phyloP scores from a whole-genome alignment of 2,888 invertebrate genomes.

The Plagodis dolabraria region DNA sequence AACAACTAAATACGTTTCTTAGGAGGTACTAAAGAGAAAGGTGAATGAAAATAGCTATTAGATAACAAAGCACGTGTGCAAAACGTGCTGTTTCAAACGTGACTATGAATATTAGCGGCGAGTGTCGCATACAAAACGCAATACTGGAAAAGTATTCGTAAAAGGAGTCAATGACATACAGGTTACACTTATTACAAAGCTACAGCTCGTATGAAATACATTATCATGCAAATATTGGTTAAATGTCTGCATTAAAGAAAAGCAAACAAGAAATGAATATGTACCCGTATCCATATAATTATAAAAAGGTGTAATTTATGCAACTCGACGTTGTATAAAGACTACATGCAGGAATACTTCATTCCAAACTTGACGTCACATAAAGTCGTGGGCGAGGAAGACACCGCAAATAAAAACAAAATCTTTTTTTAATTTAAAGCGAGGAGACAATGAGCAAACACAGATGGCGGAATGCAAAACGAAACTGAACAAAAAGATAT shows the following conservation, averaged over 20 bases:
- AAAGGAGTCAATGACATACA: conserved; percentile 43
- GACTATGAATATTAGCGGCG: conserved; percentile 43
- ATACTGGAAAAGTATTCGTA: conserved; percentile 17
- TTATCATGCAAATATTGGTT: conserved; percentile 43
- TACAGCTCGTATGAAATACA: conserved; percentile 30
- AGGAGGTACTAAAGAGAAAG: conserved; percentile 31
- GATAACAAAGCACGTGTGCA: conserved; percentile 53
- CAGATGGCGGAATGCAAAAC: conserved; percentile 82
- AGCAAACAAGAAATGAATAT: conserved; percentile 37
- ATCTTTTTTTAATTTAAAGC: conserved; percentile 77
- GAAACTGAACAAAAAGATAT: conserved; percentile 64
- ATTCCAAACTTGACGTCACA: conserved; percentile 81
- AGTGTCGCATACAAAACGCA: conserved; percentile 29
- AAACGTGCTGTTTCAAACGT: conserved; percentile 52
- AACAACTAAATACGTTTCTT: conserved; percentile 30
- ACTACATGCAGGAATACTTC: conserved; percentile 70
- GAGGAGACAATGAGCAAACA: conserved; percentile 82
- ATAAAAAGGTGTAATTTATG: conserved; percentile 77
- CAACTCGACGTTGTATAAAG: conserved; percentile 75
- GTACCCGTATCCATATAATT: conserved; percentile 59
- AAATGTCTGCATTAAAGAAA: conserved; percentile 31
- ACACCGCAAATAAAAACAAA: conserved; percentile 72
- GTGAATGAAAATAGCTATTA: conserved; percentile 46
- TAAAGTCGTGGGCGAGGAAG: conserved; percentile 79
- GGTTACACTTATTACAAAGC: conserved; percentile 34